phyloP scores from a whole-genome alignment of 2,888 invertebrate genomes.

The Lasioglossum villosulum region DNA sequence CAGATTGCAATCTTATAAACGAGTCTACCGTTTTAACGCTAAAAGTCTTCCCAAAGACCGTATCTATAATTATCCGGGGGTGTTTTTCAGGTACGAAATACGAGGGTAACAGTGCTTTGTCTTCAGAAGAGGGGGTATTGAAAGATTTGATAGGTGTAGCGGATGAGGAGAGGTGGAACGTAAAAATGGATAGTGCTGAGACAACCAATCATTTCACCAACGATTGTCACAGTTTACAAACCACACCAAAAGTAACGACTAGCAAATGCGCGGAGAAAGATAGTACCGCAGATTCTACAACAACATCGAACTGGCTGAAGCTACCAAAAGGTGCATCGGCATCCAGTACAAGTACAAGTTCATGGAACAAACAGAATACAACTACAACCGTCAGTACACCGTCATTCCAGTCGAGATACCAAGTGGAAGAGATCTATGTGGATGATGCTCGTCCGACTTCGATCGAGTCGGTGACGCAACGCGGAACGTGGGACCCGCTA shows the following conservation, averaged over 20 bases:
- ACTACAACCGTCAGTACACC: constrained; percentile 34
- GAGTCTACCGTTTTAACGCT: too few species aligned
- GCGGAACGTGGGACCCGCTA: constrained; percentile 73
- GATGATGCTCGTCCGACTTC: constrained; percentile 59
- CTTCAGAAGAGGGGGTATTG: constrained; percentile 72
- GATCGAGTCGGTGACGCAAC: constrained; percentile 61
- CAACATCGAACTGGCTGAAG: constrained; percentile 52
- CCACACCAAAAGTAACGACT: constrained; percentile 35
- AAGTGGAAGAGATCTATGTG: constrained; percentile 45
- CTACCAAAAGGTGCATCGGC: constrained; percentile 45
- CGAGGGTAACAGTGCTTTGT: constrained; percentile 78
- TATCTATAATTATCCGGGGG: neutral
- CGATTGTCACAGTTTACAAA: constrained; percentile 46
- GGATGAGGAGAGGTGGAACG: constrained; percentile 57
- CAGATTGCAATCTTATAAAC: too few species aligned
- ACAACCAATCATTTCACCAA: constrained; percentile 48
- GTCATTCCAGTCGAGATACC: constrained; percentile 41
- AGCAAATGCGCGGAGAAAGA: constrained; percentile 60
- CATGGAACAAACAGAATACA: constrained; percentile 53
- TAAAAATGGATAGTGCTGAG: constrained; percentile 60
- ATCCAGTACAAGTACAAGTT: constrained; percentile 27
- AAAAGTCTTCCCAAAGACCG: neutral
- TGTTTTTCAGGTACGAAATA: constrained; percentile 75
- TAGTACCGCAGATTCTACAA: constrained; percentile 62
- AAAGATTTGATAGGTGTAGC: constrained; percentile 65